Evolutionary conservation across 2,888 invertebrate species (phyloP), one percentile per base, ranked within the genome.

Genomic region (Cyclophora albipunctata): DNA sequence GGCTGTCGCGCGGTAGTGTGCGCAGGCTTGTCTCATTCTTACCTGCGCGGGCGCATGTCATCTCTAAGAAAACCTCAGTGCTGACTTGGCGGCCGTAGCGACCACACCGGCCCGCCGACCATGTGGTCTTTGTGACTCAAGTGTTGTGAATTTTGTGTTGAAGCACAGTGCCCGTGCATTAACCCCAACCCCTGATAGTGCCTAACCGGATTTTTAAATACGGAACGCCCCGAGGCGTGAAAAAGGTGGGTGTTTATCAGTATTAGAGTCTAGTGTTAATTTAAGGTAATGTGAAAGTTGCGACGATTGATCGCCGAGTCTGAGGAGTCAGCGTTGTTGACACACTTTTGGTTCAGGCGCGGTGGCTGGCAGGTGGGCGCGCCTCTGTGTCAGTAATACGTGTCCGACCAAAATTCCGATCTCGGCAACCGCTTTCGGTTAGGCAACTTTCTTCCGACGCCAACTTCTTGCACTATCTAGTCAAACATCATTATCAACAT

Each of bases 211-310:
- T 86, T 84, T 82, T 67, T 67, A 67, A 62, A 72, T 72, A 71
- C 72, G 71, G 75, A 77, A 78, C 83, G 80, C 78, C 78, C 77
- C 75, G 76, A 73, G 79, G 80, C 78, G 77, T 76, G 68, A 64
- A 76, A 73, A 81, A 86, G 86, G 86, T 73, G 70, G 81, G 79
- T 60, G 63, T 63, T 69, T 69, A 69, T 69, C 67, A 59, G 57
- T 55, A 63, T 63, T 64, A 68, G 67, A 66, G 70, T 67, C 70
- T 69, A 75, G 76, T 79, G 81, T 76, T 83, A 80, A 81, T 82
- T 82, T 82, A 84, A 84, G 83, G 81, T 84, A 77, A 87, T 85
- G 88, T 88, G 88, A 88, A 88, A 88, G 87, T 87, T 81, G 73
- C 75, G 78, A 76, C 82, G 78, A 81, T 81, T 74, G 78, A 77